These are phyloP conservation scores for Lophura nycthemera DNA, from an alignment of 2,113 vertebrate genomes.

Conservation along the genomic window DNA sequence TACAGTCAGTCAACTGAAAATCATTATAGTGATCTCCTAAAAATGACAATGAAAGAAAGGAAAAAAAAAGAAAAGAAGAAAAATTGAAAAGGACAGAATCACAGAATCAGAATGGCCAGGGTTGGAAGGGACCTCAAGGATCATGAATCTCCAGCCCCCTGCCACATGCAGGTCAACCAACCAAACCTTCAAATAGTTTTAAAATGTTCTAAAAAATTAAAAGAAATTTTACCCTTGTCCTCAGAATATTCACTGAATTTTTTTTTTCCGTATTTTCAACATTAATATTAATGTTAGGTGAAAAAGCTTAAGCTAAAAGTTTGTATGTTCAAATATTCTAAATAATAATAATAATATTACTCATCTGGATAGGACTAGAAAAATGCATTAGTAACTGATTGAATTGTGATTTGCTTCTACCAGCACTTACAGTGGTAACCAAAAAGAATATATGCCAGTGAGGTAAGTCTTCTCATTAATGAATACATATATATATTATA, in stretches of 20 bases:
- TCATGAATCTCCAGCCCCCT: too few species aligned
- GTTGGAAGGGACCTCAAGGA: too few species aligned
- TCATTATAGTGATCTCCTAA: neutral
- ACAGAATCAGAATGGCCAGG: too few species aligned
- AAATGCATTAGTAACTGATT: neutral
- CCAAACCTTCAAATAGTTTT: neutral
- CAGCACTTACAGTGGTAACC: neutral
- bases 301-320: neutral
- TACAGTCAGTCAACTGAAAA: neutral
- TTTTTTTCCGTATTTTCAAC: neutral
- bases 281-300: neutral
- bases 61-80: neutral
- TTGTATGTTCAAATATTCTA: neutral
- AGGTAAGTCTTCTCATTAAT: neutral
- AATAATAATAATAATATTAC: neutral
- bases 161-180: too few species aligned
- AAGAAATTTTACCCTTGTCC: neutral
- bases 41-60: neutral
- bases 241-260: neutral
- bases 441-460: neutral
- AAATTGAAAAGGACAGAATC: neutral
- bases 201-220: neutral
- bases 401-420: neutral
- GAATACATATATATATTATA: neutral
- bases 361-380: neutral